These are phyloP conservation scores for Siphonodentalium dalli DNA, from an alignment of 2,888 invertebrate species.

Conservation along the genomic window DNA sequence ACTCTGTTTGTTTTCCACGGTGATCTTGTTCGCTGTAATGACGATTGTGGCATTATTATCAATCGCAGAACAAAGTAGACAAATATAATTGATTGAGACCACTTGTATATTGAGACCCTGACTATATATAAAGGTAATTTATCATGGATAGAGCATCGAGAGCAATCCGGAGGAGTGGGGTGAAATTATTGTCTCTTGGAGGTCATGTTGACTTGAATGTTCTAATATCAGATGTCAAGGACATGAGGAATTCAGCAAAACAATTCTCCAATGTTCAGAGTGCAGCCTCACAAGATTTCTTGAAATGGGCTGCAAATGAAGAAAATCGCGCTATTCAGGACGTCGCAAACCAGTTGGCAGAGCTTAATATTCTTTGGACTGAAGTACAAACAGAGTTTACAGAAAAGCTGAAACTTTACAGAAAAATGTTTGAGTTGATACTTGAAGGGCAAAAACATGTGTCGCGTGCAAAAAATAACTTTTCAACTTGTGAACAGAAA, in stretches of 20 bases:
- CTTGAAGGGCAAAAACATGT: constrained; percentile 68
- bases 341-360: constrained; percentile 65
- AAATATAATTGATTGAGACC: too few species aligned
- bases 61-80: too few species aligned
- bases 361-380: constrained; percentile 67
- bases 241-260: constrained; percentile 66
- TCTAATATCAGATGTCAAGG: constrained; percentile 67
- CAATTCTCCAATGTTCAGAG: constrained; percentile 66
- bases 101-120: too few species aligned
- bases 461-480: constrained; percentile 65
- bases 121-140: too few species aligned
- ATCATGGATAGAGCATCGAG: constrained; percentile 51
- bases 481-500: constrained; percentile 65
- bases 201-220: constrained; percentile 67
- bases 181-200: constrained; percentile 65
- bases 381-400: constrained; percentile 68
- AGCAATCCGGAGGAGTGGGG: constrained; percentile 63
- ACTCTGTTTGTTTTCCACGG: too few species aligned
- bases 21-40: too few species aligned
- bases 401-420: constrained; percentile 67
- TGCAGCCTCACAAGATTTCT: constrained; percentile 65
- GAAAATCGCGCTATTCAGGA: constrained; percentile 68
- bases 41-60: too few species aligned
- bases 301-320: constrained; percentile 67
- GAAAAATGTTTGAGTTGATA: constrained; percentile 67